A percentile compares a stretch with the other conserved stretches of the same genome.
Evolutionary conservation across 2,888 invertebrate genomes (phyloP).

Genomic region (Piscicola geometra): DNA sequence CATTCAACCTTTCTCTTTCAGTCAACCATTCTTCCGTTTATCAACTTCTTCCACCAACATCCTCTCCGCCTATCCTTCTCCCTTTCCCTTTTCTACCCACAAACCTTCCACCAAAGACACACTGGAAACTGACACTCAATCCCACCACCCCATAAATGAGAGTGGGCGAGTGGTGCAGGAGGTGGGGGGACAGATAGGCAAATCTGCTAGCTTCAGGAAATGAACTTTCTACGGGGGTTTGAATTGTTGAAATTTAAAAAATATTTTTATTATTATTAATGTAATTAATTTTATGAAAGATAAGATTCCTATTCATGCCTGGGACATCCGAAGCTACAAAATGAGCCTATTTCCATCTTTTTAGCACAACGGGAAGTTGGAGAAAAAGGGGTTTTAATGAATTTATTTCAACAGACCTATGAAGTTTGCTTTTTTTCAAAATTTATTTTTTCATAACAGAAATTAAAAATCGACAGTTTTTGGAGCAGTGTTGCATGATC

Average conservation of each 20-base stretch:
- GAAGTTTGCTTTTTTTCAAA: no score
- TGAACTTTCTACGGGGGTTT: neutral
- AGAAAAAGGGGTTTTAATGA: no score
- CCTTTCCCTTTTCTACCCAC: neutral
- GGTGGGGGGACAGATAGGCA: neutral
- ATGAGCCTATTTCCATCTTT: no score
- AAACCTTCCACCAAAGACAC: constrained; percentile 25
- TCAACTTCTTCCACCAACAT: neutral
- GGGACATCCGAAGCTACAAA: no score
- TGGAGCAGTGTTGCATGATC: no score
- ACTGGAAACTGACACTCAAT: constrained; percentile 7
- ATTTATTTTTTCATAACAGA: no score
- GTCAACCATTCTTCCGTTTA: neutral
- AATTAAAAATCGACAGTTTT: no score
- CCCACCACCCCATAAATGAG: neutral
- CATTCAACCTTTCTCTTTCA: neutral
- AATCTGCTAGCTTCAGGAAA: no score
- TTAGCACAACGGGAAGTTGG: no score
- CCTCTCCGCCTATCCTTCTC: neutral
- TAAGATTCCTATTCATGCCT: no score
- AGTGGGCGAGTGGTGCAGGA: constrained; percentile 3
- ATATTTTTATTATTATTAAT: neutral
- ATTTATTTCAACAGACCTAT: no score
- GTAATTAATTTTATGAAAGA: no score
- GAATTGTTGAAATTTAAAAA: neutral